phyloP scores from a whole-genome alignment of 2,797 vertebrate species.

The Pampus argenteus region DNA sequence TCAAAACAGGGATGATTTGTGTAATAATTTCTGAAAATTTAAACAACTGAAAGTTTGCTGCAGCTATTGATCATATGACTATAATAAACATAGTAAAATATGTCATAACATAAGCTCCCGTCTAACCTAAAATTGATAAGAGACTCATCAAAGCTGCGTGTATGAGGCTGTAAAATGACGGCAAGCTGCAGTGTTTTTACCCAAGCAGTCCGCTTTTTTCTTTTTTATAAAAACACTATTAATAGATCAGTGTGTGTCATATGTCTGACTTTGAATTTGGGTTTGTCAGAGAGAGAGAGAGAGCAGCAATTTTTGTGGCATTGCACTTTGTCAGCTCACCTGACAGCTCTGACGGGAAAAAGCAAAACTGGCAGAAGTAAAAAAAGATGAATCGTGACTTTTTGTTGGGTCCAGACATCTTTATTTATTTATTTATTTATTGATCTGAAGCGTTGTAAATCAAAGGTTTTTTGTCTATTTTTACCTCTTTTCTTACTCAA shows the following conservation, averaged over 20 bases:
- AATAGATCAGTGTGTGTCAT: slow-evolving; percentile 63
- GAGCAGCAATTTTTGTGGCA: slow-evolving; percentile 54
- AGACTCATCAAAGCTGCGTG: slow-evolving; percentile 9
- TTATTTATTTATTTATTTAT: slow-evolving; percentile 7
- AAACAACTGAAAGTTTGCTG: not conserved
- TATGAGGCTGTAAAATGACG: too few relatives aligned
- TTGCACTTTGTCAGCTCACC: slow-evolving; percentile 66
- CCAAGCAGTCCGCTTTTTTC: slow-evolving; percentile 6
- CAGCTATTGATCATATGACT: not conserved
- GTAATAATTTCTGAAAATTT: not conserved
- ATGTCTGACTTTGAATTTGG: slow-evolving; percentile 66
- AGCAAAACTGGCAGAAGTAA: slow-evolving; percentile 26
- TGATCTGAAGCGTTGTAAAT: slow-evolving; percentile 38
- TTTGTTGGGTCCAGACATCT: slow-evolving; percentile 60
- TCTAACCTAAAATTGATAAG: not conserved
- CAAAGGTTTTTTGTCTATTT: slow-evolving; percentile 72
- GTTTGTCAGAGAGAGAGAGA: slow-evolving; percentile 53
- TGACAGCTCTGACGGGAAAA: slow-evolving; percentile 70
- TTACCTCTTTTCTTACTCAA: slow-evolving; percentile 31
- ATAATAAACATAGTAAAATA: not conserved
- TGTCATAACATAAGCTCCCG: not conserved
- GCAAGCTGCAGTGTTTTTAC: slow-evolving; percentile 26
- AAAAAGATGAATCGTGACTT: slow-evolving; percentile 47
- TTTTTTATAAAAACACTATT: slow-evolving; percentile 57
- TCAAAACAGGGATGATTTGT: not conserved